A percentile compares a stretch with the other conserved stretches of the same genome.
Evolutionary conservation across 2,113 vertebrate species (phyloP).

Genomic region (Myrmophylax atrothorax): DNA sequence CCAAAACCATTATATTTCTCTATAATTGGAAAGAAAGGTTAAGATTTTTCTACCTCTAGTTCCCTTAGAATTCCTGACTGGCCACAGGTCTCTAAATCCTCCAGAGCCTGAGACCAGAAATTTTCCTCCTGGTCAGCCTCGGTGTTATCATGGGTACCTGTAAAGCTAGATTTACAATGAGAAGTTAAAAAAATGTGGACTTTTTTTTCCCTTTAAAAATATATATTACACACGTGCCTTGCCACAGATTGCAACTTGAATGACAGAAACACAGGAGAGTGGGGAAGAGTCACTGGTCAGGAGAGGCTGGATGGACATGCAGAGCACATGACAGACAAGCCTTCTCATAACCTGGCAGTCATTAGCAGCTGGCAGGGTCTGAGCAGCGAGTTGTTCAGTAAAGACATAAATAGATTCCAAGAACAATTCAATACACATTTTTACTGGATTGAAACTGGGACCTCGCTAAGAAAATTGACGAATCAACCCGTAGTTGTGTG

Average conservation of each 20-base stretch:
- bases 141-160: conserved; percentile 84
- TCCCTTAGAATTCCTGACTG: conserved; percentile 97
- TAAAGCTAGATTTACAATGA: conserved; percentile 80
- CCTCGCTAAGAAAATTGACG: background rate
- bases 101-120: conserved; percentile 98
- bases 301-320: background rate
- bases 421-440: background rate
- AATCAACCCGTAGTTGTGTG: background rate
- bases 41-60: conserved; percentile 88
- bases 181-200: conserved; percentile 30
- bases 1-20: conserved; percentile 55
- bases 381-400: background rate
- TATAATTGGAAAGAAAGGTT: conserved; percentile 55
- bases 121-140: conserved; percentile 97
- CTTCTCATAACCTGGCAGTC: conserved; percentile 19
- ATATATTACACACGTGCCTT: conserved; percentile 24
- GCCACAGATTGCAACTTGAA: conserved; percentile 20
- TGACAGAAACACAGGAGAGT: conserved; percentile 10
- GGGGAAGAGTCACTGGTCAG: background rate
- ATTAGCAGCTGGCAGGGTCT: conserved; percentile 30
- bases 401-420: background rate
- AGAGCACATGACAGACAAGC: conserved; percentile 18
- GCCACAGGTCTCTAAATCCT: conserved; percentile 97
- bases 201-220: background rate
- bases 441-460: background rate